phyloP scores from a whole-genome alignment of 2,888 invertebrate species.

The Slavum lentiscoides region DNA sequence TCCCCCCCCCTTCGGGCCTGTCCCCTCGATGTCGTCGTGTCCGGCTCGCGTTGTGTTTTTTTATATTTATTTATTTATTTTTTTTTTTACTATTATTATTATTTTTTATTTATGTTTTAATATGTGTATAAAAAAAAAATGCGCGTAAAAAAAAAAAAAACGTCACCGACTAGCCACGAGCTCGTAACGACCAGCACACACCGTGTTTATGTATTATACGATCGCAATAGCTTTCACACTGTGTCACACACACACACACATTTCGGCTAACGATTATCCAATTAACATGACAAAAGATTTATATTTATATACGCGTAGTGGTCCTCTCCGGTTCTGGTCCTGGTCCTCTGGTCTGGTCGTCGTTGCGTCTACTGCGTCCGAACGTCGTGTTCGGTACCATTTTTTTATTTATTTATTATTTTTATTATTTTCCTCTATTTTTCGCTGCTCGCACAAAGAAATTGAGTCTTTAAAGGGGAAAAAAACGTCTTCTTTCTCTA shows the following conservation, averaged over 20 bases:
- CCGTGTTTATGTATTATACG: background rate
- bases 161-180: background rate
- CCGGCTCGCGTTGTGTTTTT: constrained; percentile 15
- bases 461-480: constrained; percentile 35
- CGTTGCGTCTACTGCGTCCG: background rate
- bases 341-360: background rate
- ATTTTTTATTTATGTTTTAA: constrained; percentile 41
- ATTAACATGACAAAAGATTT: constrained; percentile 53
- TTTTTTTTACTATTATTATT: too few relatives aligned
- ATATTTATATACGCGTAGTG: constrained; percentile 15
- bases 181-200: background rate
- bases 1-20: too few relatives aligned
- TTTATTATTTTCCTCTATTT: background rate
- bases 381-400: too few relatives aligned
- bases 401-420: too few relatives aligned
- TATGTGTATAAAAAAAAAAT: constrained; percentile 13
- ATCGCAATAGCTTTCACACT: constrained; percentile 45
- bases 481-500: background rate
- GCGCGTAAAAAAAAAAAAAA: constrained; percentile 15
- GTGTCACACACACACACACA: background rate
- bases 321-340: too few relatives aligned
- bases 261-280: constrained; percentile 53
- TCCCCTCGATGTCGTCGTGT: constrained; percentile 32
- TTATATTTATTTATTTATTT: background rate
- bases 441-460: constrained; percentile 16